Base-by-base conservation (phyloP, 2,888 invertebrate genomes). In the Noctua janthina region DNA sequence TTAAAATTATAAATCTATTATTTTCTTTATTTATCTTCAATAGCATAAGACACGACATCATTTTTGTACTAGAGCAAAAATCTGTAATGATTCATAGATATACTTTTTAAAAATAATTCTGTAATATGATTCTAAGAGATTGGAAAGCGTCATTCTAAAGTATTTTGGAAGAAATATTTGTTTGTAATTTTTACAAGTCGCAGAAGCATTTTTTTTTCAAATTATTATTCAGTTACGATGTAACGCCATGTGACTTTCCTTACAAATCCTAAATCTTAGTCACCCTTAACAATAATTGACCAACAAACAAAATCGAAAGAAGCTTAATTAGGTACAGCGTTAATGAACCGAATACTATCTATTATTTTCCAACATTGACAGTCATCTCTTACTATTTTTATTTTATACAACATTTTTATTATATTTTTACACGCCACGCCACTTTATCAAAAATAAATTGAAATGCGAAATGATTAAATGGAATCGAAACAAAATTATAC, bases 61-160 rank as follows among this genome's bases (percentile, higher is more conserved):
- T 92, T 95, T 96, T 96, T 95, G 95, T 95, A 96, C 95, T 94
- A 94, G 94, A 93, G 92, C 93, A 92, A 90, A 92, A 91, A 90
- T 90, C 85, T 89, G 82, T 83, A 67, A 82, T 87, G 80, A 81
- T 86, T 81, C 74, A 46, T 74, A 51, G 66, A 20, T 20, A 75
- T 62, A 76, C 10, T 64, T 83, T 87, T 81, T 35, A 13, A 68
- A 84, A 88, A 81, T 81, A 82, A 82, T 78, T 83, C 71, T 84
- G 81, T 74, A 39, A 69, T 78, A 72, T 68, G 70, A 66, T 76
- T 80, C 51, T 79, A 81, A 79, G 69, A 76, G 72, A 64, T 76
- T 86, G 54, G 72, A 70, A 89, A 90, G 85, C 85, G 56, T 83
- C 74, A 68, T 74, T 79, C 79, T 88, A 75, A 83, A 74, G 46